Conservation (phyloP, 2,797 vertebrate genomes). For the Sebastes matsubarae region DNA sequence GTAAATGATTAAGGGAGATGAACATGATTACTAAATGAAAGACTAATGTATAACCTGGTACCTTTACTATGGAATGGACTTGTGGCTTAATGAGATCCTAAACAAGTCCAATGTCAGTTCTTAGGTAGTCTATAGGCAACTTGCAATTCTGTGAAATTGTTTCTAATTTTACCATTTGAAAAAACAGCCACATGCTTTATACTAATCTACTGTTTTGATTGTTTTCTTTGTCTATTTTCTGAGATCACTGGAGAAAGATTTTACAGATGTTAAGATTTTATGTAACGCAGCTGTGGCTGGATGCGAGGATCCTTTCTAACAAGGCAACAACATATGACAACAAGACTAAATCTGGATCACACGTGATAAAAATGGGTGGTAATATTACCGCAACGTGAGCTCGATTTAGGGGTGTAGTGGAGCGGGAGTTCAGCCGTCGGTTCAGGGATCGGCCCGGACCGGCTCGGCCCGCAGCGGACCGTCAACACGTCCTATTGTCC, state of each 20-base stretch:
- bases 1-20: not conserved
- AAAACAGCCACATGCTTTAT: not conserved
- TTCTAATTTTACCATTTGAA: not conserved
- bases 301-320: not conserved
- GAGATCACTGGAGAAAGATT: not conserved
- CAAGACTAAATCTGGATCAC: conserved; percentile 42
- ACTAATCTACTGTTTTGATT: too few species aligned
- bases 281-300: too few species aligned
- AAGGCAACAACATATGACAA: conserved; percentile 44
- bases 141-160: not conserved
- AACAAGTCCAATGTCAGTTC: not conserved
- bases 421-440: not conserved
- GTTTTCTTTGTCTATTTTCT: not conserved
- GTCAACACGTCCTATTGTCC: conserved; percentile 59
- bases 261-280: not conserved
- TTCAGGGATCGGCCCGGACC: not conserved
- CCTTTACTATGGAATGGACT: not conserved
- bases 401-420: not conserved
- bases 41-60: not conserved
- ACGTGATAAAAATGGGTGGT: conserved; percentile 34
- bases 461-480: not conserved
- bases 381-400: conserved; percentile 19
- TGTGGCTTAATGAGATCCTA: not conserved
- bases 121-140: not conserved
- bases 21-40: not conserved